Evolutionary conservation across 2,888 invertebrate species (phyloP).

Genomic region (Caenorhabditis japonica): DNA sequence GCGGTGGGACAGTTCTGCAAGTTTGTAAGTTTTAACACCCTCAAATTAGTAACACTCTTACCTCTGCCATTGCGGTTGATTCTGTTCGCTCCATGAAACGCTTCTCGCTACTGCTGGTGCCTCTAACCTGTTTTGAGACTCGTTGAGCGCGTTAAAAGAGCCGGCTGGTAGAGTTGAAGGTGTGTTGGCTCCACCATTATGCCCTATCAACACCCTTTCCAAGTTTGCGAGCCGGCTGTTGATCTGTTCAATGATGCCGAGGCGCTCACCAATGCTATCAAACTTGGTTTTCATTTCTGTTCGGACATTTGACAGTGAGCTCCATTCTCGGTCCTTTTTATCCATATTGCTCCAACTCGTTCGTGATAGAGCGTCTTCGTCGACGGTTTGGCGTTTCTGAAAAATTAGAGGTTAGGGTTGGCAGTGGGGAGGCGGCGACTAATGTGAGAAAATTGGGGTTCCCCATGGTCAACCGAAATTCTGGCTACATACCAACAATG

Average conservation of each 20-base stretch:
- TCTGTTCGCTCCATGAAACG: constrained; percentile 61
- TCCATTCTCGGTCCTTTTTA: constrained; percentile 63
- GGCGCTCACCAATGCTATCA: constrained; percentile 63
- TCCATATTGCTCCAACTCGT: constrained; percentile 62
- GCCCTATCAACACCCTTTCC: constrained; percentile 93
- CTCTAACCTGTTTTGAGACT: constrained; percentile 48
- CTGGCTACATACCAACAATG: constrained; percentile 50
- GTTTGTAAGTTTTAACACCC: not conserved
- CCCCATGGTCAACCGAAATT: too few relatives aligned
- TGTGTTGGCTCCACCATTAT: constrained; percentile 55
- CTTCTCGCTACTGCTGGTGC: constrained; percentile 53
- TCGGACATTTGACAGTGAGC: constrained; percentile 63
- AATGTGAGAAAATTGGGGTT: not conserved
- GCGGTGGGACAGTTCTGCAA: constrained; percentile 40
- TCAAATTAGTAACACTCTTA: not conserved
- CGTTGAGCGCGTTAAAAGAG: constrained; percentile 53
- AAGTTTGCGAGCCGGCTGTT: constrained; percentile 83
- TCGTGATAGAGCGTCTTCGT: constrained; percentile 65
- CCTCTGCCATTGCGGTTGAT: constrained; percentile 49
- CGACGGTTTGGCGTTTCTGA: constrained; percentile 69
- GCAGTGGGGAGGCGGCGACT: too few relatives aligned
- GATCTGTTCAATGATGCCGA: constrained; percentile 64
- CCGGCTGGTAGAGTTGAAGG: constrained; percentile 66
- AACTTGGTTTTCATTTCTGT: constrained; percentile 68
- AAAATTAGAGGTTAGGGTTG: too few relatives aligned